Conservation (phyloP, 2,888 invertebrate species). For the Ametastegia equiseti region DNA sequence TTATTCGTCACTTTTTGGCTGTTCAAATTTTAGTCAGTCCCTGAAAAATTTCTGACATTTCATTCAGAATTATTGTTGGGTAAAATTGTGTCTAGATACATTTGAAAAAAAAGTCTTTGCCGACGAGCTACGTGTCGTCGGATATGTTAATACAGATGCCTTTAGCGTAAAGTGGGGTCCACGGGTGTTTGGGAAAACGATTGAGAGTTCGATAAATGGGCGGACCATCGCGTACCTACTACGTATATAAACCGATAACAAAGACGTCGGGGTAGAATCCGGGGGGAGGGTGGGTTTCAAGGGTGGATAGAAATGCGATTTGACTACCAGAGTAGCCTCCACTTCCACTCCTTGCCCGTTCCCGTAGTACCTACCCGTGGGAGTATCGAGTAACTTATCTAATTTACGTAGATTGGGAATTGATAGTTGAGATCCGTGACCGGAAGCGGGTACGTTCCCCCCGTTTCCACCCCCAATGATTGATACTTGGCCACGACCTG, state of each 20-base stretch:
- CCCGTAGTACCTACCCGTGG: no score
- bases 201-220: constrained; percentile 36
- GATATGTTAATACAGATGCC: constrained; percentile 18
- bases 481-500: constrained; percentile 7
- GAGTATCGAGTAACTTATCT: constrained; percentile 28
- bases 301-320: constrained; percentile 18
- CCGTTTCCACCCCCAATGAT: constrained; percentile 7
- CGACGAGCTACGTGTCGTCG: no score
- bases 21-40: no score
- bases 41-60: no score
- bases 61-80: no score
- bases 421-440: constrained; percentile 21
- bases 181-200: constrained; percentile 26
- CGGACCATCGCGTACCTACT: background rate
- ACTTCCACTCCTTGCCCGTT: background rate
- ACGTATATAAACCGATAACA: constrained; percentile 11
- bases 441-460: no score
- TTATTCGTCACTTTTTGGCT: no score
- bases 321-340: constrained; percentile 31
- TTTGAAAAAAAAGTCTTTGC: no score
- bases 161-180: background rate
- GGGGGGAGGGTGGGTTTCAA: background rate
- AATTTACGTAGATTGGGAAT: constrained; percentile 26
- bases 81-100: no score
- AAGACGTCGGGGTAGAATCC: no score